Percentiles rank a stretch among this genome's conserved stretches.
These are phyloP conservation scores for Zhuqinia jingwanae DNA, from an alignment of 2,888 invertebrate genomes.

Conservation along the genomic window DNA sequence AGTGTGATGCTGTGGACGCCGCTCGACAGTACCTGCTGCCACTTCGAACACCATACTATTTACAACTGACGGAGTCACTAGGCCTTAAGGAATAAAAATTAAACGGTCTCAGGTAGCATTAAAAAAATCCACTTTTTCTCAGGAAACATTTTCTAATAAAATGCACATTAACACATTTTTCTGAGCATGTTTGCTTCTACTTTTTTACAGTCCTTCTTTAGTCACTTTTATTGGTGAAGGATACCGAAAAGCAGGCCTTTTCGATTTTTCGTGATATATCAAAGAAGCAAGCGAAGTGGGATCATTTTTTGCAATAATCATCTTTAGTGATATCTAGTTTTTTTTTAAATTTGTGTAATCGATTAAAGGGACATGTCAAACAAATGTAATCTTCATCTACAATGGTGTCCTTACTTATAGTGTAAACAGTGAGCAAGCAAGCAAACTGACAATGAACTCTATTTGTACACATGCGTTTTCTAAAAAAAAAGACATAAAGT, in stretches of 20 bases:
- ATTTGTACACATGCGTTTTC: background rate
- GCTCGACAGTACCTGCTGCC: constrained; percentile 79
- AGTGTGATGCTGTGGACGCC: constrained; percentile 80
- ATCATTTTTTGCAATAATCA: constrained; percentile 65
- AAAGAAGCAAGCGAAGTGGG: constrained; percentile 30
- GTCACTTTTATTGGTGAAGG: constrained; percentile 36
- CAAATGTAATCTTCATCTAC: constrained; percentile 2
- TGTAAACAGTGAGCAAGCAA: constrained; percentile 12
- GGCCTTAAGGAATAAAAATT: constrained; percentile 76
- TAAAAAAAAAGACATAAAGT: constrained; percentile 16
- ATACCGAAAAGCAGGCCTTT: constrained; percentile 67
- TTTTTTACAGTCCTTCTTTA: constrained; percentile 28
- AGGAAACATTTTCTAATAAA: background rate
- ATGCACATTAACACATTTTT: background rate
- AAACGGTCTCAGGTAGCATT: constrained; percentile 61
- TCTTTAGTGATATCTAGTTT: constrained; percentile 35
- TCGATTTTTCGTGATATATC: constrained; percentile 64
- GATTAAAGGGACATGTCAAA: background rate
- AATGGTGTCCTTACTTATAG: constrained; percentile 16
- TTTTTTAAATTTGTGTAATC: constrained; percentile 16
- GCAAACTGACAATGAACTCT: background rate
- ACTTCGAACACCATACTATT: constrained; percentile 78
- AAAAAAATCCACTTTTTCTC: background rate
- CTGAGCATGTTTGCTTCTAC: too few relatives aligned
- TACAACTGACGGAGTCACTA: constrained; percentile 78